Conservation (phyloP, 2,888 invertebrate species). For the Aleiodes testaceus region DNA sequence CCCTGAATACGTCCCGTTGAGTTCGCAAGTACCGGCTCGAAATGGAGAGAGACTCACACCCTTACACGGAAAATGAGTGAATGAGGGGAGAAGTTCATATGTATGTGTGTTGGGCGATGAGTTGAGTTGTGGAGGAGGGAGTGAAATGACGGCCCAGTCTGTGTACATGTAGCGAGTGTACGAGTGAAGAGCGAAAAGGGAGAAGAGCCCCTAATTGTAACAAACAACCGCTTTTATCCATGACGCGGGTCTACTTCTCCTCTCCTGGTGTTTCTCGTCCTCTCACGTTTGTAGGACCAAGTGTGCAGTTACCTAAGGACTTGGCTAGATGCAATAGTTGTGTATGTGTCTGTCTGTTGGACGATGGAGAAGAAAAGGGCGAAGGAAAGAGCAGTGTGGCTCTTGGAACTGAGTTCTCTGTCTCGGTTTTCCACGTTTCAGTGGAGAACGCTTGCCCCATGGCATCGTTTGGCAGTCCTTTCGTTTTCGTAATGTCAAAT, state of each 20-base stretch:
- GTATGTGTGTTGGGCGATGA: conserved; percentile 30
- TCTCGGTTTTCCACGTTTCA: conserved; percentile 38
- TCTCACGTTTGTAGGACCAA: conserved; percentile 18
- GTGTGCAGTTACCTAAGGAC: conserved; percentile 19
- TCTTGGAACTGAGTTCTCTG: conserved; percentile 18
- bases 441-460: conserved; percentile 28
- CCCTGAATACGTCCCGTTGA: conserved; percentile 53
- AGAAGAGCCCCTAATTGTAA: conserved; percentile 61
- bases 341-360: not conserved
- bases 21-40: conserved; percentile 7
- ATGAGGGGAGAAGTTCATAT: conserved; percentile 35
- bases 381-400: conserved; percentile 42
- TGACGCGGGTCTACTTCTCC: conserved; percentile 17
- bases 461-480: conserved; percentile 35
- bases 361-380: conserved; percentile 26
- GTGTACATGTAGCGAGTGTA: conserved; percentile 46
- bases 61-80: conserved; percentile 20
- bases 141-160: conserved; percentile 21
- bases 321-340: conserved; percentile 23
- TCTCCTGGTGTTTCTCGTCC: conserved; percentile 26
- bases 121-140: conserved; percentile 20
- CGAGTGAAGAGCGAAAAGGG: conserved; percentile 45
- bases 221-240: conserved; percentile 62
- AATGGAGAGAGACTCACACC: conserved; percentile 12
- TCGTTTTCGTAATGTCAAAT: conserved; percentile 20